A percentile compares a stretch with the other conserved stretches of the same genome.
Evolutionary conservation across 37 sponge, comb jelly and placozoan genomes (phyloP).

Genomic region (Lycopodina hypogea): DNA sequence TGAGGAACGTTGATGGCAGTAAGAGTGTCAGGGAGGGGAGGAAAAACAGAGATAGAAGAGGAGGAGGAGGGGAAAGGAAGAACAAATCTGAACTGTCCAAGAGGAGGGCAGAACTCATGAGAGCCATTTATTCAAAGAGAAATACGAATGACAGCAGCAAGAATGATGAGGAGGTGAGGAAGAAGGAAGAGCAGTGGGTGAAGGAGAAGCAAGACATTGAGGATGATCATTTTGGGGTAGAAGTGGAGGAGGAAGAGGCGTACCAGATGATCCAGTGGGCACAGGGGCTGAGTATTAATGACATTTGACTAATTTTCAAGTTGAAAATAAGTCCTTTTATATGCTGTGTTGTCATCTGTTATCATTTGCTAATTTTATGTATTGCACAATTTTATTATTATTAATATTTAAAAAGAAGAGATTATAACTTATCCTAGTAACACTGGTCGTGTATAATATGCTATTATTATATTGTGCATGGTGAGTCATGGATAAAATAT

Average conservation of each 20-base stretch:
- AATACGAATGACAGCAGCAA: neutral
- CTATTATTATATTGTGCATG: too few species aligned
- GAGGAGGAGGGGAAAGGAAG: neutral
- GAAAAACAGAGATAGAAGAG: neutral
- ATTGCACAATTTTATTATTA: too few species aligned
- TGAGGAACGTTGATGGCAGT: neutral
- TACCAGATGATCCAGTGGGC: conserved; percentile 37
- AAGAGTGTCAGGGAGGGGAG: neutral
- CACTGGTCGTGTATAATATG: too few species aligned
- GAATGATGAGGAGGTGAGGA: conserved; percentile 8
- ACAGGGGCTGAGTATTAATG: conserved; percentile 38
- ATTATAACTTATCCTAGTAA: too few species aligned
- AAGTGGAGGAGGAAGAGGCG: conserved; percentile 39
- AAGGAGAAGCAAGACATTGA: conserved; percentile 13
- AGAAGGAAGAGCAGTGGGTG: neutral
- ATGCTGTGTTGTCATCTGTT: too few species aligned
- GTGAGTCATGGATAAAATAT: too few species aligned
- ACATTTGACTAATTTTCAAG: neutral
- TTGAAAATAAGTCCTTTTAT: too few species aligned
- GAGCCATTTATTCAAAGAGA: conserved; percentile 24
- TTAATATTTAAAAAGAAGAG: too few species aligned
- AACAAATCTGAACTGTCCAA: conserved; percentile 53
- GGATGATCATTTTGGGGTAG: too few species aligned
- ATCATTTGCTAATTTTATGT: too few species aligned
- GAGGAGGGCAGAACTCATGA: conserved; percentile 71